Conservation (phyloP, 2,888 invertebrate genomes). For the Dryobotodes eremita region DNA sequence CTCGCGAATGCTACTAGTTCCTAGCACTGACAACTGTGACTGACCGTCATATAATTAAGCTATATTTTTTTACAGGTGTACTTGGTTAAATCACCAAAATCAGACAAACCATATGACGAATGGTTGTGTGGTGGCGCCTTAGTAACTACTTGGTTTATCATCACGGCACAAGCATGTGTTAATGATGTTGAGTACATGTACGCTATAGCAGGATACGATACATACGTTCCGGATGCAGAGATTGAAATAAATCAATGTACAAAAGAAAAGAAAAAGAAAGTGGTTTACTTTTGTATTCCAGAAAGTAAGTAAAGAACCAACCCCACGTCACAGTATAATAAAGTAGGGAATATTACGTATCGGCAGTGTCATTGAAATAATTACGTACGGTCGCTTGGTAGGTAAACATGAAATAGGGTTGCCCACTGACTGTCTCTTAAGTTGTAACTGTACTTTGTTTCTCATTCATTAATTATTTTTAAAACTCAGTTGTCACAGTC, state of each 20-base stretch:
- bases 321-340: not conserved
- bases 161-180: slow-evolving; percentile 19
- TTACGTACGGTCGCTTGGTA: not conserved
- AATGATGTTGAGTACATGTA: slow-evolving; percentile 15
- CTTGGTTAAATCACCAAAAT: slow-evolving; percentile 35
- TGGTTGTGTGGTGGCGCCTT: slow-evolving; percentile 37
- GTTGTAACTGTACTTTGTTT: no score
- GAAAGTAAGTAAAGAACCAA: slow-evolving; percentile 6
- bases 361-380: not conserved
- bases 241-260: slow-evolving; percentile 13
- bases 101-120: not conserved
- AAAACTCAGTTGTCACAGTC: no score
- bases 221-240: slow-evolving; percentile 4
- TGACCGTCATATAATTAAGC: not conserved
- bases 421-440: no score
- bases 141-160: slow-evolving; percentile 29
- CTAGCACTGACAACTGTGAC: not conserved
- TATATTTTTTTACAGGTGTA: slow-evolving; percentile 15
- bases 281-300: slow-evolving; percentile 12
- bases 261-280: slow-evolving; percentile 5
- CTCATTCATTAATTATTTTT: no score
- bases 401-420: not conserved
- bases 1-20: not conserved
- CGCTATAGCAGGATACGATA: slow-evolving; percentile 20
- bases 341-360: not conserved